Percentiles rank a stretch among this genome's conserved stretches.
These are phyloP conservation scores for Hyalella azteca DNA, from an alignment of 2,888 invertebrate genomes.

Conservation along the genomic window DNA sequence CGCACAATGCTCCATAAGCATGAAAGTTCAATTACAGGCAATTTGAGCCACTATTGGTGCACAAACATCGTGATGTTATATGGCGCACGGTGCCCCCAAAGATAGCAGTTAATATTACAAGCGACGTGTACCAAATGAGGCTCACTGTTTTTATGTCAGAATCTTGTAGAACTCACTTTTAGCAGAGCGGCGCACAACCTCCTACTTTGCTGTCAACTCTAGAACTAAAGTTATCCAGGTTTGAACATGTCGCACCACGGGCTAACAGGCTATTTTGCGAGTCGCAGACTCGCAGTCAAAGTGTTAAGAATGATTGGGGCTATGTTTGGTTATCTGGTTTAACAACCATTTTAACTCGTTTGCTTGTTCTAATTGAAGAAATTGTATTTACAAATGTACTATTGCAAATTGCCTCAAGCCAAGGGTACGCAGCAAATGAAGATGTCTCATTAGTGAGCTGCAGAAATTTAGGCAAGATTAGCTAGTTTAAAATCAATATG, in stretches of 20 bases:
- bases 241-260: not conserved
- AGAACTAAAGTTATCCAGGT: not conserved
- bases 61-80: not conserved
- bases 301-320: no score
- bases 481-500: no score
- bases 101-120: not conserved
- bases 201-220: not conserved
- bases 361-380: no score
- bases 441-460: no score
- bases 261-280: not conserved
- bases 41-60: not conserved
- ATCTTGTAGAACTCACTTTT: not conserved
- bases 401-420: no score
- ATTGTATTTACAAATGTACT: no score
- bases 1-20: constrained; percentile 18
- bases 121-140: not conserved
- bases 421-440: no score
- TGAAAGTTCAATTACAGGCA: not conserved
- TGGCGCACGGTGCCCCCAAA: not conserved
- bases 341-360: no score
- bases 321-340: no score
- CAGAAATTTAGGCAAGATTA: no score
- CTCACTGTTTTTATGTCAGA: not conserved
- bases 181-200: not conserved
- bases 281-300: not conserved